Conservation (phyloP, 2,113 vertebrate genomes). For the Coptodon rendalli region DNA sequence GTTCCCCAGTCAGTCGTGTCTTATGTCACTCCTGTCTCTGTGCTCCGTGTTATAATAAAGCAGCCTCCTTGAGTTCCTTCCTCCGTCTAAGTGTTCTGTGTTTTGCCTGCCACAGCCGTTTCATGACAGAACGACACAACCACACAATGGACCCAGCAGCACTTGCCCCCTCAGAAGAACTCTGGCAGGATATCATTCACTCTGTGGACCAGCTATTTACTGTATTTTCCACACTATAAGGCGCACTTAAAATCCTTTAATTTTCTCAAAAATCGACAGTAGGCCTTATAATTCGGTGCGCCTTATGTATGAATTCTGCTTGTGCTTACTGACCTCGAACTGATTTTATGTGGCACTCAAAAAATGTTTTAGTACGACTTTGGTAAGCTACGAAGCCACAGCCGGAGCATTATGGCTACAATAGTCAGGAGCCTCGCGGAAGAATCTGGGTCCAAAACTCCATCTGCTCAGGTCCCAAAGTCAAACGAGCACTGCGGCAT, state of each 20-base stretch:
- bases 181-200: not conserved
- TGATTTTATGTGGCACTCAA: accelerated
- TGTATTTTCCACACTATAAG: not conserved
- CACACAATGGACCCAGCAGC: not conserved
- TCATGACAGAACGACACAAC: not conserved
- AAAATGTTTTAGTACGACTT: not conserved
- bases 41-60: not conserved
- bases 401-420: not conserved
- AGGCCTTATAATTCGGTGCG: not conserved
- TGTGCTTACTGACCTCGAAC: not conserved
- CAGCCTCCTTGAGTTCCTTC: not conserved
- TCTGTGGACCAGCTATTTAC: not conserved
- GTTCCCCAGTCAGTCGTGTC: not conserved
- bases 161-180: not conserved
- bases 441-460: not conserved
- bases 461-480: not conserved
- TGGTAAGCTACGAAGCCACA: not conserved
- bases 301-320: not conserved
- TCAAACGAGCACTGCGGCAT: not conserved
- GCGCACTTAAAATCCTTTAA: not conserved
- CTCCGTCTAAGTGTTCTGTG: not conserved
- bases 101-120: not conserved
- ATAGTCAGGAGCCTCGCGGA: not conserved
- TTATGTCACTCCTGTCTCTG: not conserved
- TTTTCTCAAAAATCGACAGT: not conserved